Evolutionary conservation across 2,888 invertebrate genomes (phyloP).

Genomic region (Calameuta pallipes): DNA sequence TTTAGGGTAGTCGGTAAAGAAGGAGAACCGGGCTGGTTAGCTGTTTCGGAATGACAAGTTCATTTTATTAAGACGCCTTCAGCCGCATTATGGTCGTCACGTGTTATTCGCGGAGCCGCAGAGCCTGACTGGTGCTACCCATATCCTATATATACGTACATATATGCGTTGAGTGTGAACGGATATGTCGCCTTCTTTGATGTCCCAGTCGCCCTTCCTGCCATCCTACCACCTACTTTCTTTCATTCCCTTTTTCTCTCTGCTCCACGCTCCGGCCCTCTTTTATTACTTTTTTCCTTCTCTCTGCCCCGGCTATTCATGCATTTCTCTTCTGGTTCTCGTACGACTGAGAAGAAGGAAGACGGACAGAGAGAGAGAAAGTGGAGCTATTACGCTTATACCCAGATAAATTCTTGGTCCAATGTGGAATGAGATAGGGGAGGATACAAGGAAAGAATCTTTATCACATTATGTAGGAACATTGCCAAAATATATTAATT

Average conservation of each 20-base stretch:
- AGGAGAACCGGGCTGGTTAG: constrained; percentile 40
- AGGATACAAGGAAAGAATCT: background rate
- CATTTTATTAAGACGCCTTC: constrained; percentile 61
- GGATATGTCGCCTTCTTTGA: constrained; percentile 64
- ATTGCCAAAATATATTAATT: background rate
- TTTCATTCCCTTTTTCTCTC: constrained; percentile 1
- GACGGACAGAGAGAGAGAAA: background rate
- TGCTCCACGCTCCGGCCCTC: background rate
- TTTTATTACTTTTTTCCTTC: constrained; percentile 7
- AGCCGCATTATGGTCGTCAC: constrained; percentile 53
- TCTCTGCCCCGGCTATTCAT: constrained; percentile 2
- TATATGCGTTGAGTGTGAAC: constrained; percentile 56
- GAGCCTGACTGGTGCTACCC: constrained; percentile 34
- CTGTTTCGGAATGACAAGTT: constrained; percentile 60
- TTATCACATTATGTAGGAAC: background rate
- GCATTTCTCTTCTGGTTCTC: constrained; percentile 23
- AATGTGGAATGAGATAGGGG: background rate
- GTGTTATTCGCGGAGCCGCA: constrained; percentile 48
- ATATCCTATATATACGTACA: constrained; percentile 29
- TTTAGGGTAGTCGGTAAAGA: background rate
- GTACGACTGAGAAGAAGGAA: constrained; percentile 22
- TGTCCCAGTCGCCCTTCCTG: constrained; percentile 44
- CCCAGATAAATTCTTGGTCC: background rate
- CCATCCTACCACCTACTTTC: constrained; percentile 5
- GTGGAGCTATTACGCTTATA: background rate